Percentiles rank a stretch among this genome's conserved stretches.
Evolutionary conservation across 2,888 invertebrate genomes (phyloP).

Genomic region (Itoplectis maculator): DNA sequence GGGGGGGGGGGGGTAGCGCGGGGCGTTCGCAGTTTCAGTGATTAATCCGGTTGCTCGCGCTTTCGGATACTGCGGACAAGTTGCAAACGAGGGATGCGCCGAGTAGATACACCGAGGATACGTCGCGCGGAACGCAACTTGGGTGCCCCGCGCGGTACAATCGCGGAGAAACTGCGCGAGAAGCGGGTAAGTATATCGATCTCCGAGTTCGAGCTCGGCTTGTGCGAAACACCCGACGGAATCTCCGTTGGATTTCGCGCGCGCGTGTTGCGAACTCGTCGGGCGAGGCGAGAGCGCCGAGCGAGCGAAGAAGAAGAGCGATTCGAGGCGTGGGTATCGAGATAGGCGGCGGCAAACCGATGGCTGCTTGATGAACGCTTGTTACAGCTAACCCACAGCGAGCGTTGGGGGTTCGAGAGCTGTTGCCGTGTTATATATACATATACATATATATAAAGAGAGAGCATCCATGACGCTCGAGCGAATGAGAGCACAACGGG

Average conservation of each 20-base stretch:
- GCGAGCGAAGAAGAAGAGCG: slow-evolving; percentile 9
- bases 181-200: slow-evolving; percentile 59
- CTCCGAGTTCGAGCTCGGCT: slow-evolving; percentile 11
- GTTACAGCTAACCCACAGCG: slow-evolving; percentile 58
- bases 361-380: slow-evolving; percentile 64
- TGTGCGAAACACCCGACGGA: slow-evolving; percentile 29
- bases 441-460: no score
- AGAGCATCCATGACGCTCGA: background rate
- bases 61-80: slow-evolving; percentile 35
- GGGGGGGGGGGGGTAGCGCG: no score
- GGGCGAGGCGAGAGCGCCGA: no score
- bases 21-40: slow-evolving; percentile 49
- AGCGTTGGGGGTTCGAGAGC: slow-evolving; percentile 56
- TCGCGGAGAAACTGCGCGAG: slow-evolving; percentile 58
- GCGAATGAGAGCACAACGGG: background rate
- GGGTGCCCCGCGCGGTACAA: slow-evolving; percentile 2
- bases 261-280: background rate
- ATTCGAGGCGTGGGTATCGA: slow-evolving; percentile 45
- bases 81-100: slow-evolving; percentile 38
- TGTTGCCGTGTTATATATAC: background rate
- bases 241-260: slow-evolving; percentile 26
- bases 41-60: slow-evolving; percentile 53
- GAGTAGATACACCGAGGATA: background rate
- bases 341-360: slow-evolving; percentile 41
- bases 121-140: background rate